Evolutionary conservation across 1,140 invertebrate genomes (phyloP).

Genomic region (Pentalonia nigronervosa): DNA sequence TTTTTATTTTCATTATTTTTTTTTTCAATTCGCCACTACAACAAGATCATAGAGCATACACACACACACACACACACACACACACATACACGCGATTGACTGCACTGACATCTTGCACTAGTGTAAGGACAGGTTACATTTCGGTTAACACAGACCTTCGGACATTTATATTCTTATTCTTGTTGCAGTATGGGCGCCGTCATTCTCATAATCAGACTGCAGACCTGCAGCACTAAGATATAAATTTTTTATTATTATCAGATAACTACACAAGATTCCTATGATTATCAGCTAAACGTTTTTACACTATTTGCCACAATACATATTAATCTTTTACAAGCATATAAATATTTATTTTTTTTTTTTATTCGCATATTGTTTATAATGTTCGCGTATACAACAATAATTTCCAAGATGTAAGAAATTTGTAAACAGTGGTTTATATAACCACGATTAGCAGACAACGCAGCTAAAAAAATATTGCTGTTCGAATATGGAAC

Average conservation of each 20-base stretch:
- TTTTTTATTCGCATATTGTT: too few relatives aligned
- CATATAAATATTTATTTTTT: too few relatives aligned
- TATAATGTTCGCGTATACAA: too few relatives aligned
- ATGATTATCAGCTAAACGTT: neutral
- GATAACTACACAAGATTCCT: neutral
- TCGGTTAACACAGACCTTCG: slow-evolving; percentile 43
- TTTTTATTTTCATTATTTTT: slow-evolving; percentile 41
- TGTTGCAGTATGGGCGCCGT: slow-evolving; percentile 17
- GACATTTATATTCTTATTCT: slow-evolving; percentile 34
- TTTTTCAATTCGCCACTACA: slow-evolving; percentile 44
- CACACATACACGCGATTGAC: neutral
- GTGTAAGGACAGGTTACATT: slow-evolving; percentile 44
- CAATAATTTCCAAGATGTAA: too few relatives aligned
- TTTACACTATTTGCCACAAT: neutral
- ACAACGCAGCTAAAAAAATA: too few relatives aligned
- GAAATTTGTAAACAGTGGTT: too few relatives aligned
- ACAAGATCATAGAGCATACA: slow-evolving; percentile 28
- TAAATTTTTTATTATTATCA: neutral
- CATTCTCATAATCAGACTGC: neutral
- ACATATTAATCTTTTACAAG: neutral
- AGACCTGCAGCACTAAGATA: neutral
- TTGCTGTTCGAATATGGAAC: too few relatives aligned
- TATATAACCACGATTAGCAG: too few relatives aligned
- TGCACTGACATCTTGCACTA: slow-evolving; percentile 39
- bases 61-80: neutral